phyloP scores from a whole-genome alignment of 2,113 vertebrate genomes.

The Dipodomys ordii region DNA sequence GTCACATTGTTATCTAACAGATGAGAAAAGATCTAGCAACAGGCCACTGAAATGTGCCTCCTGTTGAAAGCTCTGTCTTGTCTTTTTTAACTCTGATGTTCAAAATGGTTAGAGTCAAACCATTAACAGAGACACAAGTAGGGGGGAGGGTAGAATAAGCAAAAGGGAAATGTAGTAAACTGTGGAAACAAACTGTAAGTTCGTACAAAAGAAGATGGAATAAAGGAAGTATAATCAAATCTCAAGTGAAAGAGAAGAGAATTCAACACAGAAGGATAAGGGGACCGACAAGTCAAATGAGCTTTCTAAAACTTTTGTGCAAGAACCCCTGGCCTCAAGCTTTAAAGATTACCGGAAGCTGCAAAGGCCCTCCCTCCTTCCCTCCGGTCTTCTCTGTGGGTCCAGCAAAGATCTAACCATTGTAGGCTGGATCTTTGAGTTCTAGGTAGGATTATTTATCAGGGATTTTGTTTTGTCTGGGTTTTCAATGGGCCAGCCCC shows the following conservation, averaged over 20 bases:
- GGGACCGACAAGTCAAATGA: background rate
- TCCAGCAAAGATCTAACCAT: conserved; percentile 21
- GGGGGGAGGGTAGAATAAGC: background rate
- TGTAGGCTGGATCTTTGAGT: conserved; percentile 69
- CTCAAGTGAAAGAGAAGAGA: conserved; percentile 24
- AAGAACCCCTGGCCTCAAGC: conserved; percentile 6
- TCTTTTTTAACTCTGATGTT: background rate
- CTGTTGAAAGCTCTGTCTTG: background rate
- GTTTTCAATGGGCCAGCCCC: conserved; percentile 73
- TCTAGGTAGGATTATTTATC: conserved; percentile 79
- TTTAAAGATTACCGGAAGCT: conserved; percentile 51
- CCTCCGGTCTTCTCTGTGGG: background rate
- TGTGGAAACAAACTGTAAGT: conserved; percentile 4
- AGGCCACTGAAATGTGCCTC: background rate
- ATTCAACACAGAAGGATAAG: background rate
- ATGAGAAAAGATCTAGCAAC: conserved; percentile 5
- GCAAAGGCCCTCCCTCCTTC: background rate
- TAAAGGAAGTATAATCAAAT: background rate
- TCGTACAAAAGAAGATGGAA: background rate
- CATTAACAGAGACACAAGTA: background rate
- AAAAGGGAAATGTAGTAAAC: background rate
- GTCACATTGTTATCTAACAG: background rate
- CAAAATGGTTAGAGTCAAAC: conserved; percentile 7
- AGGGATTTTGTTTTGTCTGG: conserved; percentile 79
- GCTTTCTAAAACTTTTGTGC: background rate